These are phyloP conservation scores for Malaclemys terrapin DNA, from an alignment of 2,113 vertebrate genomes.

Conservation along the genomic window DNA sequence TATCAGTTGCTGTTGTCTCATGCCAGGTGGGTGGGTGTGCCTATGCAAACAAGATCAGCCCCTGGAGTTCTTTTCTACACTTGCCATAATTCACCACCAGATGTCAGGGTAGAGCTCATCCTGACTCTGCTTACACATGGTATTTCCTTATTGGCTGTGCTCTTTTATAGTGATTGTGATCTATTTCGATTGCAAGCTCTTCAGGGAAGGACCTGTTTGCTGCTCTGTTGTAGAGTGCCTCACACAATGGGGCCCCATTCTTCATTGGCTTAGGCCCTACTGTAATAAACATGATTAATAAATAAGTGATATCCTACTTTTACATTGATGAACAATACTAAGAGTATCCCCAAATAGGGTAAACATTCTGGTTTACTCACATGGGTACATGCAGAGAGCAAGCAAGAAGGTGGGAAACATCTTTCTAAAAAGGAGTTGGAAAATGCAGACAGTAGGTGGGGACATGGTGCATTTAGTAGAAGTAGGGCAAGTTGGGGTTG, in stretches of 20 bases:
- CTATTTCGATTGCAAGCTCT: neutral
- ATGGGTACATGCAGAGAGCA: neutral
- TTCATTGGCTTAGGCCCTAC: neutral
- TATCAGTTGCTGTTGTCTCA: too few relatives aligned
- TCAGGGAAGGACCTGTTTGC: neutral
- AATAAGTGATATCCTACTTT: neutral
- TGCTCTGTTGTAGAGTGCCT: neutral
- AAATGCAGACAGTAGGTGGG: neutral
- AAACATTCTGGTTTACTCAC: neutral
- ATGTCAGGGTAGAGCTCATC: too few relatives aligned
- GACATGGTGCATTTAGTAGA: neutral
- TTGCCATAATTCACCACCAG: too few relatives aligned
- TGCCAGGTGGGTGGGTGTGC: too few relatives aligned
- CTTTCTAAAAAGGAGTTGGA: neutral
- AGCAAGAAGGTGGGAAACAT: neutral
- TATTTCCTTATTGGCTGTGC: neutral
- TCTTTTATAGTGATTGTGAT: neutral
- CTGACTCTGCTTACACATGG: too few relatives aligned
- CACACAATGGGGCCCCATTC: neutral
- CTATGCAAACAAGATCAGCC: too few relatives aligned
- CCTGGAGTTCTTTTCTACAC: too few relatives aligned
- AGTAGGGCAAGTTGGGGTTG: neutral
- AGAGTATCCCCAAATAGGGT: neutral
- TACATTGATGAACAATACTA: neutral
- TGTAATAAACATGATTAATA: neutral